Conservation (phyloP, 2,797 vertebrate species). For the Acestrorhynchus altus region DNA sequence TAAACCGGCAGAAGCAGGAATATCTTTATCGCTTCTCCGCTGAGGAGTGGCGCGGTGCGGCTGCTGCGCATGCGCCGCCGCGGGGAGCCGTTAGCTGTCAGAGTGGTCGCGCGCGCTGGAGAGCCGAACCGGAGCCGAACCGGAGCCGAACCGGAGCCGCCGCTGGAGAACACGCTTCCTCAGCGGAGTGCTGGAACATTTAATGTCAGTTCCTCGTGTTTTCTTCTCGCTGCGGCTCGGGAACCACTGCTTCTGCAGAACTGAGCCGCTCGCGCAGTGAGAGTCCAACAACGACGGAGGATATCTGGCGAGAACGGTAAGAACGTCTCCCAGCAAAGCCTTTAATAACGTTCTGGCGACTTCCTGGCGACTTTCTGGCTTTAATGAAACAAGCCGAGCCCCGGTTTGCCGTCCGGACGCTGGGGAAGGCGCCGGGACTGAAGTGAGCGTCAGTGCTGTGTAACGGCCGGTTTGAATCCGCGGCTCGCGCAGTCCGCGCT, state of each 20-base stretch:
- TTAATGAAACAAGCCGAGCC: not conserved
- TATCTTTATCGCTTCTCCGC: slow-evolving; percentile 27
- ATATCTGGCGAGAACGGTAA: not conserved
- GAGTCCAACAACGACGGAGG: not conserved
- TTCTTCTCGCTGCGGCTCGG: slow-evolving; percentile 22
- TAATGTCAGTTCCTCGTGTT: not conserved
- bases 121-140: slow-evolving; percentile 25
- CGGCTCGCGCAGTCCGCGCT: too few relatives aligned
- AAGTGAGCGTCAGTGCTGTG: too few relatives aligned
- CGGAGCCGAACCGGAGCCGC: not conserved
- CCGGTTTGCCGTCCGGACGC: too few relatives aligned
- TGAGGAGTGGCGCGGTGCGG: slow-evolving; percentile 59
- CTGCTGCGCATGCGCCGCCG: slow-evolving; percentile 67
- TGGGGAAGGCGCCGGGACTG: too few relatives aligned
- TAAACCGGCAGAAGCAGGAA: not conserved
- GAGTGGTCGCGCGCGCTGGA: slow-evolving; percentile 42
- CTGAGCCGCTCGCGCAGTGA: not conserved
- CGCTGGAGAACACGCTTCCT: not conserved
- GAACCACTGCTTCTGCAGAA: not conserved
- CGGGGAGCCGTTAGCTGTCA: slow-evolving; percentile 71
- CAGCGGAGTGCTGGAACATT: too few relatives aligned
- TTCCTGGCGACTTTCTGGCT: too few relatives aligned
- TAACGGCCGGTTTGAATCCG: too few relatives aligned
- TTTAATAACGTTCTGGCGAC: too few relatives aligned
- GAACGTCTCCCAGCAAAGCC: too few relatives aligned